Evolutionary conservation across 1,140 invertebrate genomes (phyloP), one percentile per base, ranked within the genome.

Genomic region (Pararge aegeria): DNA sequence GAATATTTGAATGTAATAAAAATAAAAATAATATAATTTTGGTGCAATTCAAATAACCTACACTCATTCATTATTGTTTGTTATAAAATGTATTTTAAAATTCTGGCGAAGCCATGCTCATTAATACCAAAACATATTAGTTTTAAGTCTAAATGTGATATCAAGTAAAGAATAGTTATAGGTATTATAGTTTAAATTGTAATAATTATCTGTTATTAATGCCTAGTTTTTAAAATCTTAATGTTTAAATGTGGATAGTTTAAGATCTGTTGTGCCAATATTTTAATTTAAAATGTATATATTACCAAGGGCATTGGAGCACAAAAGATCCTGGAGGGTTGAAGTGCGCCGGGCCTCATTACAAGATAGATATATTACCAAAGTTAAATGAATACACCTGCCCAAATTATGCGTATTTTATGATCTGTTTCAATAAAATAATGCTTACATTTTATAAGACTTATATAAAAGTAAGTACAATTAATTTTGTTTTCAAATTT

Each of bases 71-170:
- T 34, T 34, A n/a, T 34, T 34, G 10, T 12, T 6, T 16, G n/a
- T 40, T 40, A 40, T 40, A 4, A 44, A 51, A 53, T 51, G 27
- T 52, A 46, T 40, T 37, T 44, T 55, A 64, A 34, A 38, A 54
- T 55, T 64, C 42, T 53, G 57, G 56, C 53, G 55, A 67, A 72
- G 70, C 62, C 49, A 68, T 63, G 67, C 68, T 73, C 61, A 52
- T 54, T 50, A 37, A 64, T 65, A 18, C 54, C 38, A 68, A 67
- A 54, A 48, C 58, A 53, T 68, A 55, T 58, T 50, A 66, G 73
- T 65, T 66, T 65, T 46, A 76, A 61, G 59, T 52, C 59, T 73
- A 63, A 76, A 73, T 73, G 70, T 76, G 73, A 76, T 76, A 76
- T 68, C 66, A 58, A 64, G 37, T 38, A 53, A 29, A 29, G 20